phyloP scores from a whole-genome alignment of 2,113 vertebrate species.

The Labeo rohita region DNA sequence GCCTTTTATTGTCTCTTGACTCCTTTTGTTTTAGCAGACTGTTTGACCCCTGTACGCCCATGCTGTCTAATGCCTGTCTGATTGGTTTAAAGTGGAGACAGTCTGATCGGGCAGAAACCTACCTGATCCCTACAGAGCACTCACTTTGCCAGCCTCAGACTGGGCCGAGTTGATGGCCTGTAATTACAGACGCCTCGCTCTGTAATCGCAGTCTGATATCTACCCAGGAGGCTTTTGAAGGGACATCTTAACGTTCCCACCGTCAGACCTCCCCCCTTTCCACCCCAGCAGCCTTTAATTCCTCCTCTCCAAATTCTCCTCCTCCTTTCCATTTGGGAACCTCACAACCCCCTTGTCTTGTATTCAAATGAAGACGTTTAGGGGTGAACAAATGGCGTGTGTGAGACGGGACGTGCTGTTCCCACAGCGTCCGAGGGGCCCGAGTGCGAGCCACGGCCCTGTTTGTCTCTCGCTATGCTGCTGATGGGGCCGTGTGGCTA shows the following conservation, averaged over 20 bases:
- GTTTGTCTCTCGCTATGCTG: slow-evolving; percentile 41
- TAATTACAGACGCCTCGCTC: slow-evolving; percentile 38
- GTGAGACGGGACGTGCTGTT: slow-evolving; percentile 59
- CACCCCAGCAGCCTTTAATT: slow-evolving; percentile 20
- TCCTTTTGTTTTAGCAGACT: slow-evolving; percentile 32
- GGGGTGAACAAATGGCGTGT: slow-evolving; percentile 66
- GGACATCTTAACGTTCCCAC: slow-evolving; percentile 48
- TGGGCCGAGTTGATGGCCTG: slow-evolving; percentile 20
- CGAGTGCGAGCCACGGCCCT: slow-evolving; percentile 59
- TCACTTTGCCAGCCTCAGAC: not conserved
- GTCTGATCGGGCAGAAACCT: slow-evolving; percentile 26
- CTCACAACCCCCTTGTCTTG: not conserved
- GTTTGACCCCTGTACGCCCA: not conserved
- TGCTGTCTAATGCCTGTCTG: slow-evolving; percentile 25
- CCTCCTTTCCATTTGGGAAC: not conserved
- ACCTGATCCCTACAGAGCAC: slow-evolving; percentile 36
- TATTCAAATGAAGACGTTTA: slow-evolving; percentile 60
- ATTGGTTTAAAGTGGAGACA: slow-evolving; percentile 43
- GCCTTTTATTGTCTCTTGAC: not conserved
- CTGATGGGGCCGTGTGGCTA: not conserved
- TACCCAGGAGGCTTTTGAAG: slow-evolving; percentile 16
- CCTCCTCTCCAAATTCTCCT: not conserved
- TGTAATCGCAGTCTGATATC: slow-evolving; percentile 25
- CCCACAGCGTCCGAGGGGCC: slow-evolving; percentile 64
- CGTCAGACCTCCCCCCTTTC: slow-evolving; percentile 31